phyloP scores from a whole-genome alignment of 1,140 invertebrate genomes.

The Agrilus planipennis region DNA sequence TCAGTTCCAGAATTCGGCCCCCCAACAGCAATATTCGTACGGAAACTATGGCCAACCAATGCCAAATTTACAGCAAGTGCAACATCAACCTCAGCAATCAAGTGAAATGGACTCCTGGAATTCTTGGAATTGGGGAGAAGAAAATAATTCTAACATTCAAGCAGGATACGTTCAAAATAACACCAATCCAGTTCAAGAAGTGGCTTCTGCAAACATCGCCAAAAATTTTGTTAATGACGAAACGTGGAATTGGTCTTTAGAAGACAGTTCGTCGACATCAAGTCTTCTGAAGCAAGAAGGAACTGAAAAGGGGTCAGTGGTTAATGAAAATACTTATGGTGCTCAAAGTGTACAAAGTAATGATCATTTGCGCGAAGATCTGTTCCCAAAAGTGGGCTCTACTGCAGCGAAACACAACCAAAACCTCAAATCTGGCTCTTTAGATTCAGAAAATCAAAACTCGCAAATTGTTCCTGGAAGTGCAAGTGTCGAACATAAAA shows the following conservation, averaged over 20 bases:
- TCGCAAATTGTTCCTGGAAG: neutral
- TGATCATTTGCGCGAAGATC: neutral
- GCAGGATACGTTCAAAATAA: slow-evolving; percentile 1
- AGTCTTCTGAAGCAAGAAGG: neutral
- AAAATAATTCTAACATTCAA: slow-evolving; percentile 30
- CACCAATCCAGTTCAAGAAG: slow-evolving; percentile 2
- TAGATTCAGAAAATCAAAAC: neutral
- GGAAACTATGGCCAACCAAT: neutral
- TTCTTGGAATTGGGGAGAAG: slow-evolving; percentile 31
- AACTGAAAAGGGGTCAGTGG: neutral
- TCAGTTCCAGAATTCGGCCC: slow-evolving; percentile 6
- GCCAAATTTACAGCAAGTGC: neutral
- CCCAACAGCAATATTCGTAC: neutral
- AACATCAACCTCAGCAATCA: slow-evolving; percentile 7
- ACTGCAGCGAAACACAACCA: slow-evolving; percentile 7
- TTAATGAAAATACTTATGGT: neutral
- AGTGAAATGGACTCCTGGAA: slow-evolving; percentile 22
- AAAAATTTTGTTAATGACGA: slow-evolving; percentile 35
- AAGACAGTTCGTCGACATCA: slow-evolving; percentile 13
- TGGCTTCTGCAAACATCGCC: slow-evolving; percentile 11
- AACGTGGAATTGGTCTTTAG: slow-evolving; percentile 33
- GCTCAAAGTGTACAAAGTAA: neutral
- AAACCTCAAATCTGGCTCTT: neutral
- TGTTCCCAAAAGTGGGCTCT: slow-evolving; percentile 12
- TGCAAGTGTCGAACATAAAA: neutral